A percentile compares a stretch with the other conserved stretches of the same genome.
phyloP scores from a whole-genome alignment of 2,797 vertebrate species.

The Glyptemys insculpta region DNA sequence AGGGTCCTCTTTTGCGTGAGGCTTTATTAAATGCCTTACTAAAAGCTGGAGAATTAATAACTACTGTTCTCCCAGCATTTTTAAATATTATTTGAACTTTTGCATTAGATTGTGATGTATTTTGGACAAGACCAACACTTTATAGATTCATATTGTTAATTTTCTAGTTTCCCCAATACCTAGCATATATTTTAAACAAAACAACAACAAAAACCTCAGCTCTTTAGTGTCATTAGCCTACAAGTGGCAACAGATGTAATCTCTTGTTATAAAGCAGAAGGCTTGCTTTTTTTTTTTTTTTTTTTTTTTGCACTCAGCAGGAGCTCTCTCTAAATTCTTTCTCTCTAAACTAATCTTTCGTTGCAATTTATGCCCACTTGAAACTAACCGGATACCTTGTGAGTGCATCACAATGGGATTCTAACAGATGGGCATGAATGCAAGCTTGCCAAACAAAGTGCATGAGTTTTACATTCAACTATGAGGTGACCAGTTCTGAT shows the following conservation, averaged over 20 bases:
- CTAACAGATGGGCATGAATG: slow-evolving; percentile 64
- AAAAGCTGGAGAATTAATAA: background rate
- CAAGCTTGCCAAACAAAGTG: slow-evolving; percentile 49
- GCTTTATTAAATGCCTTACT: background rate
- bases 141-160: background rate
- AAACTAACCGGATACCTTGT: slow-evolving; percentile 56
- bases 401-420: slow-evolving; percentile 48
- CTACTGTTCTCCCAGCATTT: background rate
- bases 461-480: slow-evolving; percentile 52
- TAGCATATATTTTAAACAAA: background rate
- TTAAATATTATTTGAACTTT: background rate
- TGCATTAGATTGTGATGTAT: background rate
- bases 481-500: background rate
- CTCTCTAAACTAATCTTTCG: slow-evolving; percentile 70
- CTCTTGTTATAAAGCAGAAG: slow-evolving; percentile 29
- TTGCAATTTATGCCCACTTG: slow-evolving; percentile 71
- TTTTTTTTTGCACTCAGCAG: slow-evolving; percentile 59
- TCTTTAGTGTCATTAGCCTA: slow-evolving; percentile 20
- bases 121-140: background rate
- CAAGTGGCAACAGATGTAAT: slow-evolving; percentile 59
- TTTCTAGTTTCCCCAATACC: background rate
- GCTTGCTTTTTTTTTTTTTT: background rate
- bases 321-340: background rate
- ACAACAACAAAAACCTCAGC: background rate
- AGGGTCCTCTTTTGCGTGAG: background rate